Evolutionary conservation across 2,113 vertebrate species (phyloP).

Genomic region (Myiozetetes cayanensis): DNA sequence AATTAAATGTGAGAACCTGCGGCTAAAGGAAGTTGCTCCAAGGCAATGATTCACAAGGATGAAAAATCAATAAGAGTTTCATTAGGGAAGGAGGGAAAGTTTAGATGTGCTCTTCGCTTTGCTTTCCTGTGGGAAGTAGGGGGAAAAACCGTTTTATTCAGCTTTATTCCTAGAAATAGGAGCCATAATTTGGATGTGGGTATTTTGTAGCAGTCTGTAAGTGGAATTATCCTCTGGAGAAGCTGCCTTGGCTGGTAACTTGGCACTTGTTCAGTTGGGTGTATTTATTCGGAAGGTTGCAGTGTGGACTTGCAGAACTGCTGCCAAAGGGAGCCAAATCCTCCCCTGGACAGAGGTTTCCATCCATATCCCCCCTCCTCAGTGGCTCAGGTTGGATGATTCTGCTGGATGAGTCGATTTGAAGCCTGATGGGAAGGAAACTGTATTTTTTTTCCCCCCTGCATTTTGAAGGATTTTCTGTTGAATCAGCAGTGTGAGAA

Average conservation of each 20-base stretch:
- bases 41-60: constrained; percentile 83
- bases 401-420: rapidly evolving
- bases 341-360: neutral
- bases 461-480: neutral
- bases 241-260: neutral
- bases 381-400: rapidly evolving
- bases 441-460: rapidly evolving
- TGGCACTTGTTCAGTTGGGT: neutral
- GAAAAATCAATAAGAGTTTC: constrained; percentile 87
- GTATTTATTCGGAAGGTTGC: neutral
- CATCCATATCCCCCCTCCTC: rapidly evolving
- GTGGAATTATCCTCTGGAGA: neutral
- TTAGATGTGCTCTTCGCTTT: constrained; percentile 58
- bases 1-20: constrained; percentile 84
- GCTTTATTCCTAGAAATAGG: constrained; percentile 24
- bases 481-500: neutral
- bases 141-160: constrained; percentile 34
- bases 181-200: neutral
- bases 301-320: rapidly evolving
- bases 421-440: neutral
- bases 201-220: neutral
- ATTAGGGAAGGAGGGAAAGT: constrained; percentile 78
- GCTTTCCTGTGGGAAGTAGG: constrained; percentile 43
- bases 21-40: constrained; percentile 75
- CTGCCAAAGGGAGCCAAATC: neutral